These are phyloP conservation scores for Polyommatus icarus DNA, from an alignment of 2,888 invertebrate species.

Conservation along the genomic window DNA sequence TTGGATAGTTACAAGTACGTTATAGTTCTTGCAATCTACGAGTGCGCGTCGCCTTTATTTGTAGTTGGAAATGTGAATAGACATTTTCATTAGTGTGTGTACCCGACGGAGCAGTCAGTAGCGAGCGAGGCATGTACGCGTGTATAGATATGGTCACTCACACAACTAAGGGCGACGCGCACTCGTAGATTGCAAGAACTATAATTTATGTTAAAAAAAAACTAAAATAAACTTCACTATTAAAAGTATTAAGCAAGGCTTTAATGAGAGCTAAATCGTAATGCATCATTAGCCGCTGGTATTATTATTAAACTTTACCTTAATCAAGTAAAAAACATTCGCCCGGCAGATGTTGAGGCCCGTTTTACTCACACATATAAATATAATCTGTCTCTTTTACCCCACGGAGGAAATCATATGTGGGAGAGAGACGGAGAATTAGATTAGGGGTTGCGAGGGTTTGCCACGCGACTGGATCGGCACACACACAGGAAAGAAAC, in stretches of 20 bases:
- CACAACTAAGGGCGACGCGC: too few species aligned
- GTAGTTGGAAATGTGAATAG: too few species aligned
- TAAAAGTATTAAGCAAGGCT: not conserved
- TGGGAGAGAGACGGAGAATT: conserved; percentile 48
- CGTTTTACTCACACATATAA: conserved; percentile 57
- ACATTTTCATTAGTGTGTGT: too few species aligned
- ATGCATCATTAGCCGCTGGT: conserved; percentile 22
- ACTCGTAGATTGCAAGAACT: too few species aligned
- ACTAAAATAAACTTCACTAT: not conserved
- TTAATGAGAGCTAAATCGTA: not conserved
- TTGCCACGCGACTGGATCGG: conserved; percentile 64
- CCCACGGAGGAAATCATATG: conserved; percentile 18
- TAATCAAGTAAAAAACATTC: conserved; percentile 67
- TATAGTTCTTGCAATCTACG: too few species aligned
- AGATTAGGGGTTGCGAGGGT: conserved; percentile 72
- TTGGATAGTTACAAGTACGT: not conserved
- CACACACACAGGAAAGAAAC: conserved; percentile 57
- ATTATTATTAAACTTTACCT: conserved; percentile 59
- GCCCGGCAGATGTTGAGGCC: conserved; percentile 74
- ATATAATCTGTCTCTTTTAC: conserved; percentile 43
- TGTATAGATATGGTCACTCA: too few species aligned
- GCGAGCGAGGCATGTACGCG: too few species aligned
- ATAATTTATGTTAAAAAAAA: too few species aligned
- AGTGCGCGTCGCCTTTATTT: too few species aligned
- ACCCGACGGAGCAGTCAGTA: too few species aligned